Evolutionary conservation across 2,888 invertebrate genomes (phyloP), one percentile per base, ranked within the genome.

Genomic region (Drosophila borborema): DNA sequence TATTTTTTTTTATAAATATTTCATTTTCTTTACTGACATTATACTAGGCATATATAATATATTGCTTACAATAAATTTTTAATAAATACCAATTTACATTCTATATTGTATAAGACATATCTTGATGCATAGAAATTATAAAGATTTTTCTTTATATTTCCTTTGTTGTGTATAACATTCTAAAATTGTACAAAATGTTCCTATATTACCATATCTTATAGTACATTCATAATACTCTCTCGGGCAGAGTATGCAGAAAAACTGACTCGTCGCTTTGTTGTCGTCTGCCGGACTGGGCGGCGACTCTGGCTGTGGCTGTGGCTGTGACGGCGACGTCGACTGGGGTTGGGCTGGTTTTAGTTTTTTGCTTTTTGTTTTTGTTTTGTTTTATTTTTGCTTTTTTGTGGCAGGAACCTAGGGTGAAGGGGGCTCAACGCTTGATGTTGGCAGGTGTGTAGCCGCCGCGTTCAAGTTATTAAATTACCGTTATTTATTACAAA

Each of bases 401-500:
- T 56, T 31, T 45, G 58, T 31, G 58, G 56, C 51, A 54, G 58
- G 53, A 64, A 61, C 20, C 9, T 58, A 40, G 58, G 46, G 58
- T 23, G 64, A 20, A 49, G 49, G 62, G 62, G 74, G 36, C 45
- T 16, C 58, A 23, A 1, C 54, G 65, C 53, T 68, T 38, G 66
- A 46, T 10, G 54, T 7, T 28, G 72, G 82, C 82, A 89, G 89
- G 85, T 85, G 85, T 82, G 85, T 82, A 80, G 80, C 72, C 69
- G 68, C 72, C 73, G 70, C 74, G 80, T 66, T 83, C 73, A 86
- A 66, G 77, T 86, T 86, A 86, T 90, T 90, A 86, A 88, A 82
- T 88, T 86, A 88, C 86, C 81, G 86, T 86, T 86, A 90, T 85
- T 81, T 88, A 80, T 86, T 86, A 90, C 90, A 77, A 90, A 88